phyloP scores from a whole-genome alignment of 2,113 vertebrate species.

The Orcinus orca region DNA sequence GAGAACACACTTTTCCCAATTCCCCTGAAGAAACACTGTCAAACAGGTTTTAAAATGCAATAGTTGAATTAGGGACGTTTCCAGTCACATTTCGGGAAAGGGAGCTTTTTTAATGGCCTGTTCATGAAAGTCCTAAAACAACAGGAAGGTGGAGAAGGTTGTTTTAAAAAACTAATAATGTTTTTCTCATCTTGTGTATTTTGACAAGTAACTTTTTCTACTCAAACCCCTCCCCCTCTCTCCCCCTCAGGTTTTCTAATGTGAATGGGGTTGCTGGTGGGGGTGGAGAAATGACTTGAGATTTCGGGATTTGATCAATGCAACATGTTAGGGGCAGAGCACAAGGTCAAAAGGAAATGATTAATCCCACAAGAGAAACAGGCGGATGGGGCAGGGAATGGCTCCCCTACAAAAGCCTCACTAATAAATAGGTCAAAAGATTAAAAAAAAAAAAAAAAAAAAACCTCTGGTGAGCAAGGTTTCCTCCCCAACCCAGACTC shows the following conservation, averaged over 20 bases:
- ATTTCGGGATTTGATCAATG: conserved; percentile 70
- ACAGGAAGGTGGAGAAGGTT: background rate
- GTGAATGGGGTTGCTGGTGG: background rate
- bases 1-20: background rate
- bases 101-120: background rate
- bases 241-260: conserved; percentile 27
- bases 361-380: conserved; percentile 67
- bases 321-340: conserved; percentile 68
- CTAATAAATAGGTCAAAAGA: background rate
- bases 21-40: background rate
- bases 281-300: conserved; percentile 31
- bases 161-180: background rate
- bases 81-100: background rate
- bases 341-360: conserved; percentile 77
- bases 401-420: background rate
- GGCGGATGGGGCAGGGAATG: conserved; percentile 44
- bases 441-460: background rate
- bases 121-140: background rate
- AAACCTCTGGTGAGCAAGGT: background rate
- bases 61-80: background rate
- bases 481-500: background rate
- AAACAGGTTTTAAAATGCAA: background rate
- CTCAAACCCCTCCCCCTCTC: background rate
- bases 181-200: background rate
- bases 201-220: background rate